phyloP scores from a whole-genome alignment of 2,797 vertebrate species.

The Amazona ochrocephala region DNA sequence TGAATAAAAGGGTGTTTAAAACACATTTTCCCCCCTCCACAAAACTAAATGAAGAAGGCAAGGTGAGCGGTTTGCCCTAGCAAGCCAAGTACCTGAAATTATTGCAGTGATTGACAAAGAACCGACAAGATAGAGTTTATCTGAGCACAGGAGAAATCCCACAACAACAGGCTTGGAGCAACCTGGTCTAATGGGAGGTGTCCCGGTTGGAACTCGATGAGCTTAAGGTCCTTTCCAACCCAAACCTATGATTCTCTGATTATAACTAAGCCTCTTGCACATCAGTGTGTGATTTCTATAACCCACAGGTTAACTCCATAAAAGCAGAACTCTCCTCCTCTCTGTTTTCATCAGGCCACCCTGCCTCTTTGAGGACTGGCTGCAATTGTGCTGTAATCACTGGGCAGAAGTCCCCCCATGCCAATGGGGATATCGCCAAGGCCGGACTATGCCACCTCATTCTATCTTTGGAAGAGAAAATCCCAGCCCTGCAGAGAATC shows the following conservation, averaged over 20 bases:
- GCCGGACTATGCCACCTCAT: background rate
- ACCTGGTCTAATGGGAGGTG: background rate
- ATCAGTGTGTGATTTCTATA: background rate
- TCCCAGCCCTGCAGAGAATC: background rate
- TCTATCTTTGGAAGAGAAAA: background rate
- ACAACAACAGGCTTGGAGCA: background rate
- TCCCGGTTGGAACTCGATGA: background rate
- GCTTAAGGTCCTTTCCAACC: background rate
- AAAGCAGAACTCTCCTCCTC: background rate
- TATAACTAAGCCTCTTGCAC: background rate
- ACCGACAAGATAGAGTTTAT: background rate
- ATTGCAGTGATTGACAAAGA: background rate
- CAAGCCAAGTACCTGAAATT: background rate
- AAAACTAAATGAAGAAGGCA: background rate
- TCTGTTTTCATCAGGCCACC: background rate
- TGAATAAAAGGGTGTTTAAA: background rate
- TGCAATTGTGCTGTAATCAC: background rate
- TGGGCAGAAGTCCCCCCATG: background rate
- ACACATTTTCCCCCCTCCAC: background rate
- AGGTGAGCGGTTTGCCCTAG: background rate
- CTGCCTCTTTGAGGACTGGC: rapidly evolving
- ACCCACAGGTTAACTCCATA: background rate
- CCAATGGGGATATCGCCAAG: background rate
- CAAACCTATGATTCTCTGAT: background rate
- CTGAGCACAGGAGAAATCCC: background rate